Evolutionary conservation across 2,797 vertebrate species (phyloP).

Genomic region (Sebastes oblongus): DNA sequence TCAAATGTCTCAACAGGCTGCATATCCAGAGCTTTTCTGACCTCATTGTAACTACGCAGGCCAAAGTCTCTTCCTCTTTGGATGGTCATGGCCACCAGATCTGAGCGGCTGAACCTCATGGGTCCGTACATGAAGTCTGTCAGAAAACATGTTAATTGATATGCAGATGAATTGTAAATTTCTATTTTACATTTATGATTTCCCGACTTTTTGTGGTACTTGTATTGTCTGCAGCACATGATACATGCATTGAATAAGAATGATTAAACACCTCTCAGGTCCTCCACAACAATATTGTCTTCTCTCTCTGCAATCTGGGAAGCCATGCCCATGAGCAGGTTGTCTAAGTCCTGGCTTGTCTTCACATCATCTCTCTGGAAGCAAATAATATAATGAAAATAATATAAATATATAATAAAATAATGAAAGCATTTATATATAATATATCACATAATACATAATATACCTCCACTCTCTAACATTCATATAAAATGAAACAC

Average conservation of each 20-base stretch:
- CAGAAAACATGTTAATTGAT: slow-evolving; percentile 1
- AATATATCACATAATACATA: background rate
- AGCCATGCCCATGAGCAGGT: slow-evolving; percentile 93
- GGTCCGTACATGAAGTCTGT: slow-evolving; percentile 96
- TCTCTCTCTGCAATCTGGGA: slow-evolving; percentile 93
- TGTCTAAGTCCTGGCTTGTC: slow-evolving; percentile 80
- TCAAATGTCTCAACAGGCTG: slow-evolving; percentile 78
- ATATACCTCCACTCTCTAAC: too few species aligned
- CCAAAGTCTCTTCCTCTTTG: slow-evolving; percentile 93
- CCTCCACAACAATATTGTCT: slow-evolving; percentile 91
- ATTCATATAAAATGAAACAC: background rate
- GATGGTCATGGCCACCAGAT: slow-evolving; percentile 88
- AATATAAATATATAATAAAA: background rate
- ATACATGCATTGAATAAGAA: background rate
- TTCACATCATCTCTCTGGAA: slow-evolving; percentile 81
- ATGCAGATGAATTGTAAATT: background rate
- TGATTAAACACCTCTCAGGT: slow-evolving; percentile 87
- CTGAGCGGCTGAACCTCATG: slow-evolving; percentile 87
- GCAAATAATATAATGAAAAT: background rate
- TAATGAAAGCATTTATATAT: background rate
- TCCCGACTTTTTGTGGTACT: background rate
- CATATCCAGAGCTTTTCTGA: slow-evolving; percentile 81
- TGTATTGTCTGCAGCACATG: background rate
- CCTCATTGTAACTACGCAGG: slow-evolving; percentile 88
- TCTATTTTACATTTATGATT: background rate